phyloP scores from a whole-genome alignment of 2,113 vertebrate genomes.

The Ceyx cyanopectus region DNA sequence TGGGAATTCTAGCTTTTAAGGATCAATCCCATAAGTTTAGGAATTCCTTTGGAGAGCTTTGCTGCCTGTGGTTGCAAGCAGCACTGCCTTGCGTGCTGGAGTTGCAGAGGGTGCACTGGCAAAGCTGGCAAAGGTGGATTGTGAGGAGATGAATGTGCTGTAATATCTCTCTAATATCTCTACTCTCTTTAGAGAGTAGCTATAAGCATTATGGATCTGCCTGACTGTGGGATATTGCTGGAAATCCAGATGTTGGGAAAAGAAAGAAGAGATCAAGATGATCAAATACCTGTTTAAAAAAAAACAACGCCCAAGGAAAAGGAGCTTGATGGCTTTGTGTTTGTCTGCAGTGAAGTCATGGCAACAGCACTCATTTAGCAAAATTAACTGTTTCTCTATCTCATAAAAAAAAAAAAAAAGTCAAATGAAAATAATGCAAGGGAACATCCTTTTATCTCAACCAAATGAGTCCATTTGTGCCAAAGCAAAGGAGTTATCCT shows the following conservation, averaged over 20 bases:
- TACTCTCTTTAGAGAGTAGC: neutral
- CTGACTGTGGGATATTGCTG: neutral
- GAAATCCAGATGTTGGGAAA: constrained; percentile 51
- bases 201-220: neutral
- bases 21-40: neutral
- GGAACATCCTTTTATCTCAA: constrained; percentile 73
- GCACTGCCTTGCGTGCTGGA: neutral
- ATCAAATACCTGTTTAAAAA: constrained; percentile 73
- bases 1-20: neutral
- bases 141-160: neutral
- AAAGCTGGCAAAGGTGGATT: neutral
- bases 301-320: constrained; percentile 42
- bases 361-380: constrained; percentile 68
- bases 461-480: constrained; percentile 62
- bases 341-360: constrained; percentile 75
- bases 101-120: neutral
- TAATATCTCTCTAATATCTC: neutral
- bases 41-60: neutral
- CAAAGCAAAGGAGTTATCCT: constrained; percentile 57
- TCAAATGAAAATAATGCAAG: constrained; percentile 28
- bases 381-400: constrained; percentile 77
- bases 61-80: neutral
- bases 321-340: constrained; percentile 72
- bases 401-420: constrained; percentile 14
- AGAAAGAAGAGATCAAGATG: constrained; percentile 54